Base-by-base conservation (phyloP, 2,113 vertebrate species). In the Rhagologus leucostigma region DNA sequence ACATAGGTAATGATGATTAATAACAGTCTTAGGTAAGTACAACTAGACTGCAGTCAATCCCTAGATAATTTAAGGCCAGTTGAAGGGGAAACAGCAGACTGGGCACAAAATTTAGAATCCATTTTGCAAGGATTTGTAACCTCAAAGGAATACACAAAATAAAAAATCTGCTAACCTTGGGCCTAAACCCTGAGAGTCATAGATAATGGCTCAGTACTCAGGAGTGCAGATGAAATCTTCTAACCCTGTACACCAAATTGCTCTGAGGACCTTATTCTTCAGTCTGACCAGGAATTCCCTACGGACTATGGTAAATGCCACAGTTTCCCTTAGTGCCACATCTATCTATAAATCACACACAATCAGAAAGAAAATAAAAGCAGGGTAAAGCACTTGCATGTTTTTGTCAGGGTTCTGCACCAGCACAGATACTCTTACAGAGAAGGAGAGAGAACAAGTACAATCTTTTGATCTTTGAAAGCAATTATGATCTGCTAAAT, bases 341-440 rank as follows among this genome's bases (percentile, higher is more conserved):
- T 64, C 60, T 79, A 82, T 79, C 27, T 63, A 87, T 85, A 95
- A 77, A 93, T 96, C 83, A 84, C 35, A 79, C 32, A 62, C 59
- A 93, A 56, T 52, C 23, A 26, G 81, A 93, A 93, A 73, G 46
- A 92, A 84, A 96, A 94, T 39, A 96, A 96, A 42, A 93, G 53
- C 8, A 70, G 7, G 4, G 21, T 67, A 30, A 84, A 96, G 88
- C 62, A 52, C 23, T 55, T 95, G 46, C 30, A 78, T 4, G 2
- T 46, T 94, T 94, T 94, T 68, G 62, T 80, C 70, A 82, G 53
- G 60, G 24, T 81, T 93, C 77, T 27, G 14, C 77, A 95, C 47
- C 33, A 85, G 57, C 23, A 39, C 1, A 29, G 7, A 14, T 75
- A 37, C 41, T 87, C 52, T 73, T 64, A 84, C 1, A 55, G 29